These are phyloP conservation scores for Falcaria lacertinaria DNA, from an alignment of 2,888 invertebrate genomes.

Conservation along the genomic window DNA sequence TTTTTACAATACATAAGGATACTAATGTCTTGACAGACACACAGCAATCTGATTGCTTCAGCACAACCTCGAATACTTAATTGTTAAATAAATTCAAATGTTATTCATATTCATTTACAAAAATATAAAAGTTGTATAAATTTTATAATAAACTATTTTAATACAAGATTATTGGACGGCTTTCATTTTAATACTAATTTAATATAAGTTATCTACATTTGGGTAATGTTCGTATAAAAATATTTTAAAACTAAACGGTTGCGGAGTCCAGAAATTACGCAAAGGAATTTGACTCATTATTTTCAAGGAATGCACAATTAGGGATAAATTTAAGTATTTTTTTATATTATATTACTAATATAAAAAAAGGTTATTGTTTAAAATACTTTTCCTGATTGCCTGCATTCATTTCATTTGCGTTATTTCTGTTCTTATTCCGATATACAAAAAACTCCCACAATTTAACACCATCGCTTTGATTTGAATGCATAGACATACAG, in stretches of 20 bases:
- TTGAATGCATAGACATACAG: too few relatives aligned
- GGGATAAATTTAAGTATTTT: too few relatives aligned
- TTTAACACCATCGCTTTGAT: too few relatives aligned
- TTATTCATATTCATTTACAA: slow-evolving; percentile 29
- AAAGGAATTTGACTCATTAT: too few relatives aligned
- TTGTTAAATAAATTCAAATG: slow-evolving; percentile 23
- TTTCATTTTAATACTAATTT: slow-evolving; percentile 37
- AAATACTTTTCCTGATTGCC: too few relatives aligned
- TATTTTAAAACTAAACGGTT: not conserved
- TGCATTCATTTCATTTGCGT: too few relatives aligned
- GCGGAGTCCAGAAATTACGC: not conserved
- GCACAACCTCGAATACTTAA: slow-evolving; percentile 57
- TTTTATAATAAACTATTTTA: slow-evolving; percentile 38
- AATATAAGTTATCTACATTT: slow-evolving; percentile 61
- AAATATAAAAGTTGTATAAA: slow-evolving; percentile 27
- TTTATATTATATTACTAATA: too few relatives aligned
- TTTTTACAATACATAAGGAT: slow-evolving; percentile 8
- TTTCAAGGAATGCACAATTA: too few relatives aligned
- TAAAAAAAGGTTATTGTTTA: too few relatives aligned
- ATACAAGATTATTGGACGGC: slow-evolving; percentile 40
- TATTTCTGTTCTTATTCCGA: too few relatives aligned
- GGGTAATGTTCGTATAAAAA: slow-evolving; percentile 43
- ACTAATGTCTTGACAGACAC: slow-evolving; percentile 26
- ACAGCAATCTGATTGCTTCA: slow-evolving; percentile 67
- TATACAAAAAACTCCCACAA: too few relatives aligned